Evolutionary conservation across 37 sponge, comb jelly and placozoan genomes (phyloP).

Genomic region (Haliclona indistincta): DNA sequence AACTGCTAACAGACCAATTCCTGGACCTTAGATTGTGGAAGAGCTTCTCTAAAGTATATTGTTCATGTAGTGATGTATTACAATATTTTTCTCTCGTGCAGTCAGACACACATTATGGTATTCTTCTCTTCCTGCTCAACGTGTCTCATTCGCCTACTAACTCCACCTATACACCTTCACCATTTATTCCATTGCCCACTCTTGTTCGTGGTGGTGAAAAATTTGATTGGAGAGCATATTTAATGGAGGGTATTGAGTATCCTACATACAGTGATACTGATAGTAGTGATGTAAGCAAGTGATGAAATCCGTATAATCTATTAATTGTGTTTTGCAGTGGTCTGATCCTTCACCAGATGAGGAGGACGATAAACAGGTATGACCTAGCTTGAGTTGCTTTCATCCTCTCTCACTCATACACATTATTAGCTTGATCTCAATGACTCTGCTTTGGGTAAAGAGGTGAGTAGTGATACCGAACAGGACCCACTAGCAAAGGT

Average conservation of each 20-base stretch:
- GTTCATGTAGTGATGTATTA: not conserved
- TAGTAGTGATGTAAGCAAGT: constrained; percentile 7
- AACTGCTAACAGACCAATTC: constrained; percentile 28
- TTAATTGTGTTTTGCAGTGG: not conserved
- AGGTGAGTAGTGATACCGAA: not conserved
- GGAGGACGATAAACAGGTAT: not conserved
- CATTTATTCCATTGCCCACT: not conserved
- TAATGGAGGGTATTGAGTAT: constrained; percentile 60
- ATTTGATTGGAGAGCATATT: constrained; percentile 60
- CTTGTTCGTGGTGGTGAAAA: constrained; percentile 10
- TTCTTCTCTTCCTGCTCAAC: constrained; percentile 46
- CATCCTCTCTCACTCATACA: too few relatives aligned
- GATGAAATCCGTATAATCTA: not conserved
- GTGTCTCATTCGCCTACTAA: constrained; percentile 40
- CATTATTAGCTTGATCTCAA: not conserved
- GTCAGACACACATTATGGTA: constrained; percentile 63
- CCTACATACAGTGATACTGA: constrained; percentile 35
- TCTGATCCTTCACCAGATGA: not conserved
- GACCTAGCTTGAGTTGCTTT: too few relatives aligned
- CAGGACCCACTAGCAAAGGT: not conserved
- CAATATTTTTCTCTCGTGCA: not conserved
- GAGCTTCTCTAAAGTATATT: constrained; percentile 30
- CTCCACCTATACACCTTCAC: constrained; percentile 10
- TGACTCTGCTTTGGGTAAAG: constrained; percentile 38
- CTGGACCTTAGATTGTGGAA: constrained; percentile 8